Evolutionary conservation across 2,797 vertebrate genomes (phyloP).

Genomic region (Labroides dimidiatus): DNA sequence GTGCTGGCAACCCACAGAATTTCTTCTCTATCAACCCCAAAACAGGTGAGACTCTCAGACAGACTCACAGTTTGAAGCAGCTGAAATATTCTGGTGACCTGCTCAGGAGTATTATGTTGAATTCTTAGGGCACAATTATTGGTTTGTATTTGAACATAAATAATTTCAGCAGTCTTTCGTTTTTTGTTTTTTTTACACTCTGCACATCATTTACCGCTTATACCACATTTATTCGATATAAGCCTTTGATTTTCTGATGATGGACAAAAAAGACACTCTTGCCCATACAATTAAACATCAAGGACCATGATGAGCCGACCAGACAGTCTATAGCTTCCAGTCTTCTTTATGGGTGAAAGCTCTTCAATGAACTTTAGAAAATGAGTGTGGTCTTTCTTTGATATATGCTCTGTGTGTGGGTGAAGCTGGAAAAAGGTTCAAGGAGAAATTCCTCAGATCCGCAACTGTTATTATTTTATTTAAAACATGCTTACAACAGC

Average conservation of each 20-base stretch:
- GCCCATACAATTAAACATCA: constrained; percentile 49
- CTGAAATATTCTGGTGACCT: neutral
- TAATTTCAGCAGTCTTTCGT: constrained; percentile 1
- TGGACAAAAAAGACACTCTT: constrained; percentile 43
- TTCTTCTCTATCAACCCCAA: constrained; percentile 95
- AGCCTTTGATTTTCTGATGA: constrained; percentile 39
- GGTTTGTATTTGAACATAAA: neutral
- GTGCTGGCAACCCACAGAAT: constrained; percentile 97
- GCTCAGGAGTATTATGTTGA: neutral
- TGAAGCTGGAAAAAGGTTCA: constrained; percentile 21
- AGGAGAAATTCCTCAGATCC: constrained; percentile 31
- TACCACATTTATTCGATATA: constrained; percentile 24
- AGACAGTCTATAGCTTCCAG: constrained; percentile 30
- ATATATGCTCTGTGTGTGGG: neutral
- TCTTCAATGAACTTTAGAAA: constrained; percentile 23
- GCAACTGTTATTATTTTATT: constrained; percentile 41
- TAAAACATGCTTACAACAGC: constrained; percentile 27
- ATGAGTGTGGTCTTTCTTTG: constrained; percentile 24
- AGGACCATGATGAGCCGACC: constrained; percentile 29
- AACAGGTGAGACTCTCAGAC: constrained; percentile 87
- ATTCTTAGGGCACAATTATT: neutral
- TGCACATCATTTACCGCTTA: constrained; percentile 29
- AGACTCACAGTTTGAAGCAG: neutral
- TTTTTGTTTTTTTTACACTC: constrained; percentile 1
- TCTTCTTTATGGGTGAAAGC: constrained; percentile 26